Conservation (phyloP, 2,113 vertebrate species). For the Rallus limicola region DNA sequence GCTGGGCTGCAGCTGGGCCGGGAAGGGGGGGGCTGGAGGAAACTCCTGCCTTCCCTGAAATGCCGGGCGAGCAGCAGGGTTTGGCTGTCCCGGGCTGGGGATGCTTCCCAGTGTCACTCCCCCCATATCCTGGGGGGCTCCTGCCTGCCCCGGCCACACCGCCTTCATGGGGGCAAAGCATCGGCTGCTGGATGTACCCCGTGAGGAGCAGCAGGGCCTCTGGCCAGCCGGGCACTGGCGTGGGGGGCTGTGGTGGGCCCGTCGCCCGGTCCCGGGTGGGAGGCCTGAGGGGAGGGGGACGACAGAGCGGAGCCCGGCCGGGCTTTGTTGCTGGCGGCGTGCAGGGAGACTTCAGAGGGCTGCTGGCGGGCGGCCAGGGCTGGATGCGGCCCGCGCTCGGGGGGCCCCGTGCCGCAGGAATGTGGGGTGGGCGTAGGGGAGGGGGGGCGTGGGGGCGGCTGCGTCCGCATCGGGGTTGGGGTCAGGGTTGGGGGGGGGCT, state of each 20-base stretch:
- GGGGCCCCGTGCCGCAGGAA: slow-evolving; percentile 24
- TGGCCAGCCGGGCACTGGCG: neutral
- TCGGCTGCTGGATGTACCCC: neutral
- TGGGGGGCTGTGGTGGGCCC: neutral
- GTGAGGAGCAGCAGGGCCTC: neutral
- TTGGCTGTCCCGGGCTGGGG: neutral
- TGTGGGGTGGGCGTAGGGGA: neutral
- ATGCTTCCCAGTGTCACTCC: neutral
- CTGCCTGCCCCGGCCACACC: rapidly evolving
- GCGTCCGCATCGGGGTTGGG: neutral
- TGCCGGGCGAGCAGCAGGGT: neutral
- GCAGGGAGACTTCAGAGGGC: slow-evolving; percentile 26
- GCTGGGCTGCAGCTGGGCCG: slow-evolving; percentile 38
- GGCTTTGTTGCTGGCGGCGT: slow-evolving; percentile 27
- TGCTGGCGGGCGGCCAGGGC: slow-evolving; percentile 14
- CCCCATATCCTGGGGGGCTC: neutral
- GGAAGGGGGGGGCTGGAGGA: neutral
- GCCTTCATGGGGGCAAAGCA: too few species aligned
- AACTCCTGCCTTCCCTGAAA: neutral
- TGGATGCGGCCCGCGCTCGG: neutral
- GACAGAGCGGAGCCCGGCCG: neutral
- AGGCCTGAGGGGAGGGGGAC: neutral
- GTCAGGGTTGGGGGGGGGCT: neutral
- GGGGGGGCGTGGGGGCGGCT: neutral
- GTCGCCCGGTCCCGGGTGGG: neutral